Base-by-base conservation (phyloP, 2,888 invertebrate genomes). In the Mycalesis mineus region DNA sequence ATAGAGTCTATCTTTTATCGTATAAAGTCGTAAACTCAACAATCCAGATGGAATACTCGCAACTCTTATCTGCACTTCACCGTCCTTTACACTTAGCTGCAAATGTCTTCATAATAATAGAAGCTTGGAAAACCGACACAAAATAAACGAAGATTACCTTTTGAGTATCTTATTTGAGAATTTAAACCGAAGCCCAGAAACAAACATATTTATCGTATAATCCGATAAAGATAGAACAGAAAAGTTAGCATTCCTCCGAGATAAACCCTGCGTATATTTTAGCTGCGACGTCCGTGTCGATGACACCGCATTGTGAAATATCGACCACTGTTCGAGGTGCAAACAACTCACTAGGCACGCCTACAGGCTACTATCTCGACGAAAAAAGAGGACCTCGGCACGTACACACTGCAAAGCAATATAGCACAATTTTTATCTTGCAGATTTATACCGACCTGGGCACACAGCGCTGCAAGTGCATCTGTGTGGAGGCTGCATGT, bases 371-470 rank as follows among this genome's bases (percentile, higher is more conserved):
- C 75, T 78, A 80, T 83, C 81, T 75, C 65, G 66, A 69, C 75
- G 79, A 87, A 86, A 36, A 84, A 84, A 83, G 79, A 75, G 73
- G 72, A 75, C 69, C 68, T 71, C 68, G 72, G 71, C 69, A 66
- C 68, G 74, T 67, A 70, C 72, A 78, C 77, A 77, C 75, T 73
- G 72, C 69, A 70, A 74, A 65, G 75, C 80, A 78, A 82, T 86
- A 83, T 82, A 87, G 84, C 77, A 80, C 82, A 84, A 85, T 88
- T 89, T 89, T 89, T 89, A 88, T 88, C 88, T 86, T 76, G 75
- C 84, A 88, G 87, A 88, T 88, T 89, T 88, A 88, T 85, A 82
- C 80, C 71, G 68, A 62, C 53, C 45, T 64, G 63, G 42, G 55
- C 58, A 62, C 63, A 66, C 64, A 61, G 58, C 36, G 51, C 36